phyloP scores from a whole-genome alignment of 1,140 invertebrate species.

The Drosophila kurseongensis region DNA sequence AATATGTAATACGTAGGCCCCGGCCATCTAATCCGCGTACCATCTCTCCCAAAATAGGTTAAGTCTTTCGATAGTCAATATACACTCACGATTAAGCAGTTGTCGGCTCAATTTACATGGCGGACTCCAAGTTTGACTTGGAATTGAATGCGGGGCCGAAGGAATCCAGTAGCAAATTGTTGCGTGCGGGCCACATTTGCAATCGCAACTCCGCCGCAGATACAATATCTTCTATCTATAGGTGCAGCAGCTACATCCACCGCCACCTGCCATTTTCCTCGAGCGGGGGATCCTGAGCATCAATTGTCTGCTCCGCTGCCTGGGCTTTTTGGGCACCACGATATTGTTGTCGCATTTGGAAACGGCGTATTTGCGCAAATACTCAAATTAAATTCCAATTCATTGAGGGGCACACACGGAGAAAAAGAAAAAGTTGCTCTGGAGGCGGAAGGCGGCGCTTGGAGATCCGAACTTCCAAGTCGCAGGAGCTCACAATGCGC shows the following conservation, averaged over 20 bases:
- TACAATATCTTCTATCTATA: conserved; percentile 61
- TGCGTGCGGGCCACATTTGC: conserved; percentile 80
- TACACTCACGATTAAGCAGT: conserved; percentile 80
- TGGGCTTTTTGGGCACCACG: conserved; percentile 57
- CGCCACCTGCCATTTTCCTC: conserved; percentile 65
- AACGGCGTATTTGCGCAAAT: conserved; percentile 74
- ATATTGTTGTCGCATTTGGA: conserved; percentile 75
- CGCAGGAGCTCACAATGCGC: conserved; percentile 65
- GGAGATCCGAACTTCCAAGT: conserved; percentile 21
- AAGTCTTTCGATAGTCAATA: conserved; percentile 42
- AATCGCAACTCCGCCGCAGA: conserved; percentile 37
- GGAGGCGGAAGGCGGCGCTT: conserved; percentile 58
- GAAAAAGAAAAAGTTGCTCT: conserved; percentile 65
- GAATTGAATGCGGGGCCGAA: conserved; percentile 24
- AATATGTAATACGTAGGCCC: too few relatives aligned
- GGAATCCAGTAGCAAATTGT: conserved; percentile 83
- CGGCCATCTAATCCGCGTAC: background rate
- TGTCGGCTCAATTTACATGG: conserved; percentile 67
- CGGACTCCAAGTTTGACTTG: conserved; percentile 41
- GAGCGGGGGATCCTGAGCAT: conserved; percentile 71
- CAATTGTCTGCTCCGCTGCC: conserved; percentile 58
- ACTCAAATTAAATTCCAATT: conserved; percentile 84
- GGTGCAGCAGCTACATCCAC: conserved; percentile 13
- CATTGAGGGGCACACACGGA: conserved; percentile 76
- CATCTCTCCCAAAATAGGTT: conserved; percentile 28